Conservation (phyloP, 2,113 vertebrate genomes). For the Turnix velox region DNA sequence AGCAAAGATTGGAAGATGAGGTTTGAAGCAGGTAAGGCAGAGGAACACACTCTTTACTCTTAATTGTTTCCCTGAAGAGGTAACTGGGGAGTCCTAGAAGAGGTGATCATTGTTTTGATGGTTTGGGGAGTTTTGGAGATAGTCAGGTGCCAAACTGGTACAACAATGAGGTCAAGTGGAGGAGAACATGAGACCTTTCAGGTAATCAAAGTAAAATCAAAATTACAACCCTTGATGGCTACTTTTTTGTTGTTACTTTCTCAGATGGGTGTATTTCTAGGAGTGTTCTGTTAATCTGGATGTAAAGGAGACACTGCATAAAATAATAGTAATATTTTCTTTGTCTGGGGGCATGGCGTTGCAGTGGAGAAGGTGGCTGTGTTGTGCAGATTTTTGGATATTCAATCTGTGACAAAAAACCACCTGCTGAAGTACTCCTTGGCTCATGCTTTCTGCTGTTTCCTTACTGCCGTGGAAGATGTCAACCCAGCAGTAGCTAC, state of each 20-base stretch:
- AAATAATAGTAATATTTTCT: background rate
- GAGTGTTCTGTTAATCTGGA: background rate
- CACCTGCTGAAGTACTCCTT: slow-evolving; percentile 94
- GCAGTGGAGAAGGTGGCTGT: slow-evolving; percentile 96
- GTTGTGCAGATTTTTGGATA: slow-evolving; percentile 96
- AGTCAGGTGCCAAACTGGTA: background rate
- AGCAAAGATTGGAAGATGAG: slow-evolving; percentile 98
- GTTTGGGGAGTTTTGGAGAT: background rate
- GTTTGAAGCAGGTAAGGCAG: slow-evolving; percentile 91
- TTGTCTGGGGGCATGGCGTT: slow-evolving; percentile 8
- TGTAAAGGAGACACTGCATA: background rate
- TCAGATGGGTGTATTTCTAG: background rate
- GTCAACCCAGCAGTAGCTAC: slow-evolving; percentile 97
- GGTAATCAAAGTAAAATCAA: background rate
- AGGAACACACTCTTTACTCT: background rate
- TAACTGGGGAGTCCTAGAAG: background rate
- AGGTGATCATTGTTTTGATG: background rate
- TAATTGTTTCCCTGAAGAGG: background rate
- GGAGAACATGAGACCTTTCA: background rate
- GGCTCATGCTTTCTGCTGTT: slow-evolving; percentile 97
- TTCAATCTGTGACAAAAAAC: slow-evolving; percentile 96
- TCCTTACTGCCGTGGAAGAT: slow-evolving; percentile 94
- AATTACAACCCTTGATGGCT: background rate
- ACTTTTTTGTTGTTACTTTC: background rate
- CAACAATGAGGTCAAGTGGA: background rate